These are phyloP conservation scores for Caenorhabditis sp. DNA, from an alignment of 2,888 invertebrate species.

Conservation along the genomic window DNA sequence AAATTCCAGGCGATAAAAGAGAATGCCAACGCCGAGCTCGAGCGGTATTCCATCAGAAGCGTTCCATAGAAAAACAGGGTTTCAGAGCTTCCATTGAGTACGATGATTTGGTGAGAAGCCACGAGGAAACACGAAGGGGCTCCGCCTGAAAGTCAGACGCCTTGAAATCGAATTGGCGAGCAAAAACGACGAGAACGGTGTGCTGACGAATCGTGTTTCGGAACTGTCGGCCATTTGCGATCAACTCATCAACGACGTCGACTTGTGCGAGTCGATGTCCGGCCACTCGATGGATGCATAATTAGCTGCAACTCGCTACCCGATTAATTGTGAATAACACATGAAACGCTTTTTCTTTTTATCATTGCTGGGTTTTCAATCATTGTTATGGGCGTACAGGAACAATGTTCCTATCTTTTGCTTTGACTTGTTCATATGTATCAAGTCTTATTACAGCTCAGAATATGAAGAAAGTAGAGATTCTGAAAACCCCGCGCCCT, in stretches of 20 bases:
- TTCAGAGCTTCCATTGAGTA: slow-evolving; percentile 38
- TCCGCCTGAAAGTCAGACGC: slow-evolving; percentile 30
- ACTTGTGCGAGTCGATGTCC: slow-evolving; percentile 35
- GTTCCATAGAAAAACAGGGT: too few species aligned
- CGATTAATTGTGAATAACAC: neutral
- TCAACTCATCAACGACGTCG: slow-evolving; percentile 51
- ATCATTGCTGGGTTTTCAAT: neutral
- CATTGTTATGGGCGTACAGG: too few species aligned
- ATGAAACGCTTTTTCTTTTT: neutral
- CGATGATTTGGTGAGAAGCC: slow-evolving; percentile 32
- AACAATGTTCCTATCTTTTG: neutral
- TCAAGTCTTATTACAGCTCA: neutral
- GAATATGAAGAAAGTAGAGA: slow-evolving; percentile 46
- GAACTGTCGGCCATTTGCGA: slow-evolving; percentile 48
- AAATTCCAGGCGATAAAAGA: slow-evolving; percentile 41
- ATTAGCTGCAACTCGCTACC: neutral
- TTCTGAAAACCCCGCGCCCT: slow-evolving; percentile 26
- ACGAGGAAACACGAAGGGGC: slow-evolving; percentile 48
- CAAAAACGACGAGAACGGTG: slow-evolving; percentile 36
- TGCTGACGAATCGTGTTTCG: slow-evolving; percentile 25
- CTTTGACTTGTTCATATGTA: neutral
- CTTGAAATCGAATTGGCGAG: slow-evolving; percentile 32
- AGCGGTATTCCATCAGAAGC: too few species aligned
- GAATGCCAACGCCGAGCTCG: slow-evolving; percentile 40
- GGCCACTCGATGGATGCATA: slow-evolving; percentile 31